Evolutionary conservation across 37 sponge, comb jelly and placozoan species (phyloP).

Genomic region (Hormiphora californensis): DNA sequence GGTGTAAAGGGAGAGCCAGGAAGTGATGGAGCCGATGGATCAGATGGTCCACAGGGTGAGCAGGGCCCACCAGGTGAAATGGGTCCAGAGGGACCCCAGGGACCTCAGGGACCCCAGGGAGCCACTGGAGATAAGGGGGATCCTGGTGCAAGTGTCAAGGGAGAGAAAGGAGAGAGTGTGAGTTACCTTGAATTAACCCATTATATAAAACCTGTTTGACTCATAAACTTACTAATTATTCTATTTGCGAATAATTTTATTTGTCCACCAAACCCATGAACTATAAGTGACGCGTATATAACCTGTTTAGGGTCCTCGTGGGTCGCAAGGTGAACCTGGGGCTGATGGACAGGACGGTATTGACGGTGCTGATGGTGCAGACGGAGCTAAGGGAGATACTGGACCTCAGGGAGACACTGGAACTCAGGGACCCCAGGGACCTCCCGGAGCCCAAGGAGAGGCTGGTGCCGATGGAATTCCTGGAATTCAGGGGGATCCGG

Average conservation of each 20-base stretch:
- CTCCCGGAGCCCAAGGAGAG: background rate
- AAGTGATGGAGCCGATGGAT: background rate
- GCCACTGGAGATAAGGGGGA: constrained; percentile 25
- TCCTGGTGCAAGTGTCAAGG: background rate
- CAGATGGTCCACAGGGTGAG: background rate
- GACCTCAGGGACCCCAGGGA: background rate
- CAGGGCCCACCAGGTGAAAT: constrained; percentile 49
- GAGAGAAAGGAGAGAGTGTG: constrained; percentile 29
- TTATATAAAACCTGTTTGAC: too few relatives aligned
- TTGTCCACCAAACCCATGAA: too few relatives aligned
- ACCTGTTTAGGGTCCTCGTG: too few relatives aligned
- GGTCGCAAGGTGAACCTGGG: constrained; percentile 6
- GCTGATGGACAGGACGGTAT: background rate
- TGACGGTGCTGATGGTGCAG: background rate
- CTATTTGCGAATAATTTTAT: too few relatives aligned
- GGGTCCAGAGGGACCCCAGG: constrained; percentile 48
- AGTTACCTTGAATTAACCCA: too few relatives aligned
- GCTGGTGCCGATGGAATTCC: background rate
- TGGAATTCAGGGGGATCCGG: constrained; percentile 5
- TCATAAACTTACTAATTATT: too few relatives aligned
- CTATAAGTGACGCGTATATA: too few relatives aligned
- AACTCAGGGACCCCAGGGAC: background rate
- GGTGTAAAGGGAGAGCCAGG: constrained; percentile 8
- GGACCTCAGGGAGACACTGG: background rate
- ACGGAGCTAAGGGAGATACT: background rate